phyloP scores from a whole-genome alignment of 1,140 invertebrate species.

The Hesperophylax magnus region DNA sequence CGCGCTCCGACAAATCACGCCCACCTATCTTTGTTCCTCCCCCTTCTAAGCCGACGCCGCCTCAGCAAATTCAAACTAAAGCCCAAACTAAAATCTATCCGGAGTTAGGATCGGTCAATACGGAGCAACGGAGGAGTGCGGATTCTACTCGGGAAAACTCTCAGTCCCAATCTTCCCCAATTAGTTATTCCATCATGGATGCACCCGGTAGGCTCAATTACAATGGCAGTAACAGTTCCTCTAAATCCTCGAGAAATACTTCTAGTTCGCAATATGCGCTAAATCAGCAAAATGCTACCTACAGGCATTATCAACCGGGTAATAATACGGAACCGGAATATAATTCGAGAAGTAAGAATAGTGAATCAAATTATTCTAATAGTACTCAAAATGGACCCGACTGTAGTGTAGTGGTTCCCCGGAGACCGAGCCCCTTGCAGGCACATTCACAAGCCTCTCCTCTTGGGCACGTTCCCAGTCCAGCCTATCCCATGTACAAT shows the following conservation, averaged over 20 bases:
- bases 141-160: slow-evolving; percentile 68
- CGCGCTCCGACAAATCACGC: slow-evolving; percentile 67
- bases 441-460: slow-evolving; percentile 76
- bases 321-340: slow-evolving; percentile 75
- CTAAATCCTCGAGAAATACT: slow-evolving; percentile 63
- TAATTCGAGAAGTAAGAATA: slow-evolving; percentile 77
- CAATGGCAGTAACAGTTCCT: slow-evolving; percentile 68
- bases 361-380: slow-evolving; percentile 75
- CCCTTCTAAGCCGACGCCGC: slow-evolving; percentile 67
- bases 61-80: slow-evolving; percentile 75
- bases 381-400: slow-evolving; percentile 77
- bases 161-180: slow-evolving; percentile 80
- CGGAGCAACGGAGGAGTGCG: slow-evolving; percentile 71
- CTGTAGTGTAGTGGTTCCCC: slow-evolving; percentile 75
- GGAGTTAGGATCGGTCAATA: slow-evolving; percentile 67
- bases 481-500: slow-evolving; percentile 84
- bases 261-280: slow-evolving; percentile 63
- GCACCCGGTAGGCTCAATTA: slow-evolving; percentile 75
- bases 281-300: slow-evolving; percentile 68
- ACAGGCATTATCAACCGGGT: slow-evolving; percentile 74
- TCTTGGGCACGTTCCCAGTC: slow-evolving; percentile 79
- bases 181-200: slow-evolving; percentile 84
- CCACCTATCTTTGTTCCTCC: slow-evolving; percentile 70
- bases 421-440: slow-evolving; percentile 79
- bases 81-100: slow-evolving; percentile 80